Conservation (phyloP, 2,888 invertebrate genomes). For the Poecilobothrus nobilitatus region DNA sequence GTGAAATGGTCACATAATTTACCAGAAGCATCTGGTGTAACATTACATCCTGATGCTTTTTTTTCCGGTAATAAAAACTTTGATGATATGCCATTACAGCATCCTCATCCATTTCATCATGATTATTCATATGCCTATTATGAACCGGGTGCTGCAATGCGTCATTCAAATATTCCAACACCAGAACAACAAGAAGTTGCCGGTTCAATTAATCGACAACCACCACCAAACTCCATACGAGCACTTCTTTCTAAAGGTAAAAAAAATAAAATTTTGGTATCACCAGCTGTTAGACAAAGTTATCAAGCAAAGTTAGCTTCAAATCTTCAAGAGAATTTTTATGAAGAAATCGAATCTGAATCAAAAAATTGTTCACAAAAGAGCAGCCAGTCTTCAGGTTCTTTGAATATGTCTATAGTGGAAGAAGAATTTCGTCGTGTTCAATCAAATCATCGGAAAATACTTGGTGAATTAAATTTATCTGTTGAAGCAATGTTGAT, state of each 20-base stretch:
- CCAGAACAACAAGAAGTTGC: conserved; percentile 39
- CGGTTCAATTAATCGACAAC: conserved; percentile 27
- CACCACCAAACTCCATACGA: conserved; percentile 41
- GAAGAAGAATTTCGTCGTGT: conserved; percentile 78
- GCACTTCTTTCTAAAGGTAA: conserved; percentile 41
- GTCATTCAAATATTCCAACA: conserved; percentile 58
- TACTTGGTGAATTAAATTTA: conserved; percentile 76
- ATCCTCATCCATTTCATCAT: conserved; percentile 33
- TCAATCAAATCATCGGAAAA: conserved; percentile 71
- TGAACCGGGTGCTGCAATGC: conserved; percentile 57
- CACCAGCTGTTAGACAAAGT: conserved; percentile 48
- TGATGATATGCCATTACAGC: conserved; percentile 16
- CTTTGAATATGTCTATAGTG: conserved; percentile 62
- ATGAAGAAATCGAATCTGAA: conserved; percentile 30
- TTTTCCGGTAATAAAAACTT: neutral
- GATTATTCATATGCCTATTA: conserved; percentile 81
- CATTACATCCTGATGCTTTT: neutral
- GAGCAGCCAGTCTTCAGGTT: conserved; percentile 51
- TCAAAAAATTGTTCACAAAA: neutral
- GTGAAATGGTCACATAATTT: neutral
- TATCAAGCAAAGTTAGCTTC: conserved; percentile 53
- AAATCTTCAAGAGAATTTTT: conserved; percentile 48
- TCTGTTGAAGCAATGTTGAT: conserved; percentile 85
- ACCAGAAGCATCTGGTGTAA: conserved; percentile 14
- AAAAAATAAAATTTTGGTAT: conserved; percentile 38